phyloP scores from a whole-genome alignment of 2,113 vertebrate genomes.

The Acrocephalus arundinaceus region DNA sequence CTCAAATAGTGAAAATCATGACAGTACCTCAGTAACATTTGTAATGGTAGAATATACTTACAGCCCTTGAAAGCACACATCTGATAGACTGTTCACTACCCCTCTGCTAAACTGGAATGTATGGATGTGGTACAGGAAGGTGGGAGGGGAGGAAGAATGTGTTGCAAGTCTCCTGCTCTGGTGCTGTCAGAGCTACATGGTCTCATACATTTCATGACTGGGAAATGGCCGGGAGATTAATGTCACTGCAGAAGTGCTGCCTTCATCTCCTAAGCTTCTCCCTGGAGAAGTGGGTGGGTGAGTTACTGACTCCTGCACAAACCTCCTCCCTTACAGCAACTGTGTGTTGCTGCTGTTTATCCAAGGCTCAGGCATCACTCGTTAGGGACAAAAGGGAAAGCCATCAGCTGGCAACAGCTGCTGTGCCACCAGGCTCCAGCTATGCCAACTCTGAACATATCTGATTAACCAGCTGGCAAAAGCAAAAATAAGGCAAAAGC shows the following conservation, averaged over 20 bases:
- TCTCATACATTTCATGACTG: background rate
- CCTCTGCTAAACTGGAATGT: background rate
- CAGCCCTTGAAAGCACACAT: background rate
- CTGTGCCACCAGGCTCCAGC: background rate
- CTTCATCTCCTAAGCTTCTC: background rate
- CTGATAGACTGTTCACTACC: background rate
- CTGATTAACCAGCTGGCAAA: background rate
- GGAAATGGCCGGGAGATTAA: background rate
- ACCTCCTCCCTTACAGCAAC: background rate
- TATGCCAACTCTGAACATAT: background rate
- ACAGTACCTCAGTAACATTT: background rate
- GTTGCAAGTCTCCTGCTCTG: background rate
- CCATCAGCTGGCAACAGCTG: background rate
- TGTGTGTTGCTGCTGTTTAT: background rate
- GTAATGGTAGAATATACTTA: background rate
- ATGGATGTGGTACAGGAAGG: background rate
- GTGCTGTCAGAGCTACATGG: background rate
- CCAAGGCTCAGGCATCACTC: accelerated
- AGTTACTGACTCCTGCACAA: background rate
- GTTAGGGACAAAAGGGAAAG: background rate
- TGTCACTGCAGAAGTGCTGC: background rate
- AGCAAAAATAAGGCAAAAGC: background rate
- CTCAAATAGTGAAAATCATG: background rate
- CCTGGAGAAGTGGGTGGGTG: background rate
- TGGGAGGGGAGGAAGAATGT: background rate